phyloP scores from a whole-genome alignment of 2,888 invertebrate species.

The Tachina fera region DNA sequence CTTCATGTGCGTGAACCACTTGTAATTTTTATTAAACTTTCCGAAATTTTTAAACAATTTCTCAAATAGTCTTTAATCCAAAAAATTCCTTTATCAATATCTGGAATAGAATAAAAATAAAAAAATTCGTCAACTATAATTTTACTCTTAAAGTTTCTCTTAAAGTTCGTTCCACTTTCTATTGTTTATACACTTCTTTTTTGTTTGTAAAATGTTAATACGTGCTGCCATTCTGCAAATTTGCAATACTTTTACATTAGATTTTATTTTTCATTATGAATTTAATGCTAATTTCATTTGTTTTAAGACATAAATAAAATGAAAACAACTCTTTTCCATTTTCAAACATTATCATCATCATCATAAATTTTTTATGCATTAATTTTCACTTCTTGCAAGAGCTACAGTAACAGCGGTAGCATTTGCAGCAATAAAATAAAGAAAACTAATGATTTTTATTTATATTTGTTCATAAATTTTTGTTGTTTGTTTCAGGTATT shows the following conservation, averaged over 20 bases:
- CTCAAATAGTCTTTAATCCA: too few relatives aligned
- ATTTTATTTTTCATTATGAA: conserved; percentile 25
- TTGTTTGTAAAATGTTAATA: conserved; percentile 21
- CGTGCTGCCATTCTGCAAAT: conserved; percentile 38
- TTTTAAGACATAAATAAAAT: conserved; percentile 43
- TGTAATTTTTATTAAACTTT: too few relatives aligned
- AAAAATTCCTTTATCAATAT: background rate
- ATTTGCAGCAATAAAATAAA: conserved; percentile 38
- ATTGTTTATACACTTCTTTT: conserved; percentile 41
- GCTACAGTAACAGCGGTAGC: background rate
- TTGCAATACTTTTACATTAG: conserved; percentile 44
- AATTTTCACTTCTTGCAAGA: conserved; percentile 65
- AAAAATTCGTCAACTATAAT: background rate
- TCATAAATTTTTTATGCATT: conserved; percentile 55
- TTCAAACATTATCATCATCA: conserved; percentile 48
- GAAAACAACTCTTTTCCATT: conserved; percentile 14
- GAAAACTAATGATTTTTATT: conserved; percentile 64
- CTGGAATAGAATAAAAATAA: background rate
- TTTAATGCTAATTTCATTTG: conserved; percentile 62
- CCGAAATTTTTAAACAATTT: too few relatives aligned
- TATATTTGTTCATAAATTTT: conserved; percentile 33
- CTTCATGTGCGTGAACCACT: too few relatives aligned
- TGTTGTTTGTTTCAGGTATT: conserved; percentile 87
- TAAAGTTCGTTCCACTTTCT: conserved; percentile 70
- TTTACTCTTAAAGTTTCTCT: conserved; percentile 33